Evolutionary conservation across 2,113 vertebrate species (phyloP).

Genomic region (Leucopsar rothschildi): DNA sequence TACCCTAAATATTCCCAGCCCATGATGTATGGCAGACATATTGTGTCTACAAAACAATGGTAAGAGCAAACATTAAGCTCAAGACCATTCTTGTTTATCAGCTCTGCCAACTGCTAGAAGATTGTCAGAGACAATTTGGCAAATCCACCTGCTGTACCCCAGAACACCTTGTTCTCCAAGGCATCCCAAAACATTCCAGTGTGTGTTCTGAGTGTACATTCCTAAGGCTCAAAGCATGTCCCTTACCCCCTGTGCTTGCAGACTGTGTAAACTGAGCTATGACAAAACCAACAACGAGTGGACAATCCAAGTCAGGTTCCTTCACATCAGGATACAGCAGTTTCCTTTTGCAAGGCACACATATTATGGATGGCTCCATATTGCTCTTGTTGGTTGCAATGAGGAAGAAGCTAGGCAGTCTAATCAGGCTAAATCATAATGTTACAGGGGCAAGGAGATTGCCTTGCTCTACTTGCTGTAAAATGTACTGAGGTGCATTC

Average conservation of each 20-base stretch:
- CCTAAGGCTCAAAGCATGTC: background rate
- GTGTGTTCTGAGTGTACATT: background rate
- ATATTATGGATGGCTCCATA: background rate
- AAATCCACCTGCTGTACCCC: background rate
- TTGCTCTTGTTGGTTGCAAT: background rate
- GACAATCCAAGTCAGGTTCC: background rate
- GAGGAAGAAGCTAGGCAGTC: background rate
- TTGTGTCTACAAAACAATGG: background rate
- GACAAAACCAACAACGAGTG: background rate
- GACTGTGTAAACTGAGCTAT: accelerated
- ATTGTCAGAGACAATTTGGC: background rate
- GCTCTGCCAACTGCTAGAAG: background rate
- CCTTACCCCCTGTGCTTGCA: background rate
- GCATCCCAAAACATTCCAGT: background rate
- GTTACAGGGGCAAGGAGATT: background rate
- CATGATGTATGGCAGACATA: background rate
- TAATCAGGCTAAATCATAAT: background rate
- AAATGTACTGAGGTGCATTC: background rate
- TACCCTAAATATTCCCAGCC: background rate
- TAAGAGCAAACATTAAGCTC: background rate
- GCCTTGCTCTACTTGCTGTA: background rate
- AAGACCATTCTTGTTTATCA: background rate
- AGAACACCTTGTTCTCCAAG: background rate
- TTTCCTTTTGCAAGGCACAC: background rate
- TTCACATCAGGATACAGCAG: background rate